These are phyloP conservation scores for Lanistes nyassanus DNA, from an alignment of 1,140 invertebrate genomes.

Conservation along the genomic window DNA sequence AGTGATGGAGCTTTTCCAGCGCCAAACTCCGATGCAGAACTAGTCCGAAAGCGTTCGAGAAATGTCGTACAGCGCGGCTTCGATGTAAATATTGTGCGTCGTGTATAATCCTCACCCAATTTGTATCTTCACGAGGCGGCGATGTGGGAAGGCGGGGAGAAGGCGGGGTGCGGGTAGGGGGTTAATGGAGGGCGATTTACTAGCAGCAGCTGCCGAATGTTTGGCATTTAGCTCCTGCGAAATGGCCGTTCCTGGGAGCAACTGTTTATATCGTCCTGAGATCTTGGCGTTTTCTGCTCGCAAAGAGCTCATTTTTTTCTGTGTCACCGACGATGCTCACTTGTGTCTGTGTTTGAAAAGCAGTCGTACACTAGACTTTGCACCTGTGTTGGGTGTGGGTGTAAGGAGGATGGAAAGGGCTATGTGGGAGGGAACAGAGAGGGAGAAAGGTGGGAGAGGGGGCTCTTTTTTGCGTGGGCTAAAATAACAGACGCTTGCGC, in stretches of 20 bases:
- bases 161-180: no score
- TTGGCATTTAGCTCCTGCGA: conserved; percentile 13
- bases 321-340: no score
- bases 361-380: background rate
- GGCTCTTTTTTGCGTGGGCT: no score
- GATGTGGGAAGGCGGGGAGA: no score
- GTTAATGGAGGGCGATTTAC: conserved; percentile 10
- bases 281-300: conserved; percentile 6
- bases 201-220: conserved; percentile 13
- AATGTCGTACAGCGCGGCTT: background rate
- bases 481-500: no score
- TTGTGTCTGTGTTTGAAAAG: conserved; percentile 12
- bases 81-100: conserved; percentile 21
- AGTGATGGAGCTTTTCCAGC: conserved; percentile 13
- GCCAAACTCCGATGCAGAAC: background rate
- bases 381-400: conserved; percentile 17
- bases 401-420: background rate
- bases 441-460: background rate
- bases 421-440: background rate
- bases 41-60: background rate
- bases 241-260: conserved; percentile 7
- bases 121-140: background rate
- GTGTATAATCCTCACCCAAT: conserved; percentile 14
- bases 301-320: conserved; percentile 9
- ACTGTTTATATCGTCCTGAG: conserved; percentile 21